phyloP scores from a whole-genome alignment of 2,888 invertebrate genomes.

The Laothoe populi region DNA sequence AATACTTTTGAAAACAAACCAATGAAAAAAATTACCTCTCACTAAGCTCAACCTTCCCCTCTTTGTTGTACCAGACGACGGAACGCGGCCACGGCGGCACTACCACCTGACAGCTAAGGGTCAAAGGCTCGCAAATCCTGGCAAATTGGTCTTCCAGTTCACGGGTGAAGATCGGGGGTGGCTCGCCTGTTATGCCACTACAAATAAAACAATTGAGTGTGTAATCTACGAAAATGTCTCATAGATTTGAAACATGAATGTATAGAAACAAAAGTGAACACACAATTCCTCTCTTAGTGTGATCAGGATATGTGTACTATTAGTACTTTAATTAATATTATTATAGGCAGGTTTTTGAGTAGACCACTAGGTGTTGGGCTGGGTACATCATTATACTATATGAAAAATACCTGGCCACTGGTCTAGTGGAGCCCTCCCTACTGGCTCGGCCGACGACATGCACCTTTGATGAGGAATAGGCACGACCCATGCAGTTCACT shows the following conservation, averaged over 20 bases:
- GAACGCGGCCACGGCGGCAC: conserved; percentile 94
- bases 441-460: conserved; percentile 91
- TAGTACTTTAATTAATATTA: no score
- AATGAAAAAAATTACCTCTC: conserved; percentile 73
- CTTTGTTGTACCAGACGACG: conserved; percentile 93
- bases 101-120: conserved; percentile 91
- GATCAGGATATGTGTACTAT: no score
- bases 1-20: neutral
- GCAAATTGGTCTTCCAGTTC: conserved; percentile 90
- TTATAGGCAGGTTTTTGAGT: no score
- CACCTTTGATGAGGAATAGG: conserved; percentile 92
- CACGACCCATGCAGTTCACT: conserved; percentile 94
- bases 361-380: no score
- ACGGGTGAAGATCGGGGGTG: conserved; percentile 91
- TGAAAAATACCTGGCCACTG: conserved; percentile 85
- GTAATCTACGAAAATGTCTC: neutral
- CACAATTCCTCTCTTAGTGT: no score
- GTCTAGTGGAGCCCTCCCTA: conserved; percentile 88
- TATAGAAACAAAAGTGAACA: neutral
- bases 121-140: conserved; percentile 90
- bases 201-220: no score
- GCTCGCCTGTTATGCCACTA: conserved; percentile 84
- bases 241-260: neutral
- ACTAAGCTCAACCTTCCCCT: conserved; percentile 89
- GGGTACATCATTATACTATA: no score